These are phyloP conservation scores for human DNA, from an alignment of 2,113 vertebrate species.

Conservation along the genomic window GRCh38 chr3:59802501-59803000, in stretches of 20 bases:
- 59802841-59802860: background rate
- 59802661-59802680: too few species aligned
- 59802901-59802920: background rate
- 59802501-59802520: too few species aligned
- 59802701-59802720: too few species aligned
- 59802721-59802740: too few species aligned
- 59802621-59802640: too few species aligned
- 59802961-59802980: background rate
- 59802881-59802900: background rate
- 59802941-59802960: background rate
- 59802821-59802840: background rate
- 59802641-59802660: rapidly evolving
- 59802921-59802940: background rate
- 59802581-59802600: too few species aligned
- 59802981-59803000: too few species aligned
- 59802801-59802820: background rate
- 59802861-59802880: background rate
- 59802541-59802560: too few species aligned
- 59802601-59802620: too few species aligned
- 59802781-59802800: background rate
- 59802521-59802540: too few species aligned
- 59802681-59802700: too few species aligned
- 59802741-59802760: background rate
- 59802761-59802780: background rate
- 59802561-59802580: too few species aligned